Conservation (phyloP, 2,113 vertebrate species). For the Oophaga pumilio region DNA sequence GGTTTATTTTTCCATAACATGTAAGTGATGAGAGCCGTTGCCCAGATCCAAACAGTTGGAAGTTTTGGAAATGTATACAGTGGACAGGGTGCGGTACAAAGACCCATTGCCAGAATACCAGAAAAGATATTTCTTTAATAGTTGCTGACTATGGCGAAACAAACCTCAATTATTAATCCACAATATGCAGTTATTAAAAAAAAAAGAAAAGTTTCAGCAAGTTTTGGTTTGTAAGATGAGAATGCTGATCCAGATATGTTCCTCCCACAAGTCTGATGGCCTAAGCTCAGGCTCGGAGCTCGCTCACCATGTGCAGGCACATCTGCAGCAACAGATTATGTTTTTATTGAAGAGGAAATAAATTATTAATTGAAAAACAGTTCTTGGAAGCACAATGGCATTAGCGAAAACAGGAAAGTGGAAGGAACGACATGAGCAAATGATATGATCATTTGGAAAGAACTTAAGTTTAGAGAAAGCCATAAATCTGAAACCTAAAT, state of each 20-base stretch:
- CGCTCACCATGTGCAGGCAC: constrained; percentile 2
- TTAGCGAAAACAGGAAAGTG: constrained; percentile 13
- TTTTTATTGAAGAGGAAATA: constrained; percentile 48
- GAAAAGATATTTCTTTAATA: constrained; percentile 3
- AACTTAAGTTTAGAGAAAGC: background rate
- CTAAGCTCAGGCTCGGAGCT: background rate
- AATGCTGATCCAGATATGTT: background rate
- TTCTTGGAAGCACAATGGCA: constrained; percentile 17
- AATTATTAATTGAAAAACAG: constrained; percentile 38
- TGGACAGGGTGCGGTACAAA: background rate
- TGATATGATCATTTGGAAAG: constrained; percentile 3
- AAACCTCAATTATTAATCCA: background rate
- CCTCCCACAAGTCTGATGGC: background rate
- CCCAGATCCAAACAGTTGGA: background rate
- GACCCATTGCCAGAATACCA: background rate
- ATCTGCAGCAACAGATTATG: constrained; percentile 39
- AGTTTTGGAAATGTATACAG: constrained; percentile 8
- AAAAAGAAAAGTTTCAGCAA: background rate
- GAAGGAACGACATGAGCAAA: constrained; percentile 21
- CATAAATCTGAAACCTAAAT: background rate
- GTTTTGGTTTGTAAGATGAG: constrained; percentile 37
- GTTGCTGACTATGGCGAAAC: background rate
- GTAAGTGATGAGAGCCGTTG: background rate
- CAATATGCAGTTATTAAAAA: background rate
- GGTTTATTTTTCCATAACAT: background rate